Conservation (phyloP, 2,888 invertebrate genomes). For the Slavum lentiscoides region DNA sequence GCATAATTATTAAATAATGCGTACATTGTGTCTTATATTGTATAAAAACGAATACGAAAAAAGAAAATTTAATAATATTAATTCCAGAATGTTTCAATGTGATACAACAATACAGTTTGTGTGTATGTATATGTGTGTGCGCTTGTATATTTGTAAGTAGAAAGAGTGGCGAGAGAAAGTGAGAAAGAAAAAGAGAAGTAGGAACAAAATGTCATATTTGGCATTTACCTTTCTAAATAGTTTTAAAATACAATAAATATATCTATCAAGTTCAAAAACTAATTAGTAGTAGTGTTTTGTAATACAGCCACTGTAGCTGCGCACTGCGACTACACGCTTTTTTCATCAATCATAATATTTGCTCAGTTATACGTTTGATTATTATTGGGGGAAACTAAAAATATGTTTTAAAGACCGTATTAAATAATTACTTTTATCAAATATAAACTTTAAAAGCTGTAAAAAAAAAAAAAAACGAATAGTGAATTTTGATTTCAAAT, state of each 20-base stretch:
- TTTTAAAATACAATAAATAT: conserved; percentile 36
- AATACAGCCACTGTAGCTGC: conserved; percentile 5
- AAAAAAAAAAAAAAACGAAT: background rate
- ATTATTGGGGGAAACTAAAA: background rate
- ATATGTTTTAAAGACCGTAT: background rate
- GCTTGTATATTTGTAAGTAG: background rate
- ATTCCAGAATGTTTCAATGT: background rate
- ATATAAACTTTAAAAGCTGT: conserved; percentile 2
- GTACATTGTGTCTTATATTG: too few species aligned
- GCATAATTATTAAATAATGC: background rate
- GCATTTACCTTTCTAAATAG: conserved; percentile 46
- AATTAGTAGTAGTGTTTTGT: background rate
- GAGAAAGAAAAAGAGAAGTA: conserved; percentile 36
- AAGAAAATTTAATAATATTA: too few species aligned
- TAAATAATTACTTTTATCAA: conserved; percentile 4
- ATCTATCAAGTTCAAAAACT: conserved; percentile 9
- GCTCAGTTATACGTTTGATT: background rate
- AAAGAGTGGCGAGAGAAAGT: conserved; percentile 9
- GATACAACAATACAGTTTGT: background rate
- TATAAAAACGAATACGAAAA: too few species aligned
- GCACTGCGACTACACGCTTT: background rate
- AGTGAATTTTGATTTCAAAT: background rate
- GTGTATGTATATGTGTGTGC: background rate
- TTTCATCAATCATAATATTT: background rate
- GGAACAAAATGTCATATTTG: conserved; percentile 39